phyloP scores from a whole-genome alignment of 2,888 invertebrate genomes.

The Trypoxylon attenuatum region DNA sequence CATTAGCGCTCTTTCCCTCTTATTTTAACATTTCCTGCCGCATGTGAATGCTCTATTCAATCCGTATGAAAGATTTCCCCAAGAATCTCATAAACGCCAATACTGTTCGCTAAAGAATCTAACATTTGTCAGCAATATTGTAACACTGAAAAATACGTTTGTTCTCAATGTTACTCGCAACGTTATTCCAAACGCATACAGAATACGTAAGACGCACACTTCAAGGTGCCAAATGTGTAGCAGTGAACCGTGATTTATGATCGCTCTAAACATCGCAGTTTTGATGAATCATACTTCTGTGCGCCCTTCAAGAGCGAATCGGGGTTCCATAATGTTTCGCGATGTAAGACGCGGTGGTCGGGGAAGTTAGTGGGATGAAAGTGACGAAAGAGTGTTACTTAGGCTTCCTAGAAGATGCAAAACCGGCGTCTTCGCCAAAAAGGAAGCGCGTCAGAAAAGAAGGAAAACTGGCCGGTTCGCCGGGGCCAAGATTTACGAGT shows the following conservation, averaged over 20 bases:
- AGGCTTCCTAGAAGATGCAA: constrained; percentile 40
- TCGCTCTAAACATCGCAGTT: constrained; percentile 1
- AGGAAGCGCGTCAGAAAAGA: constrained; percentile 39
- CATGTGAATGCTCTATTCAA: too few relatives aligned
- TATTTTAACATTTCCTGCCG: too few relatives aligned
- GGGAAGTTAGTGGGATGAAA: constrained; percentile 3
- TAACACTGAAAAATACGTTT: too few relatives aligned
- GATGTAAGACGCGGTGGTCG: too few relatives aligned
- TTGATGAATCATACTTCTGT: neutral
- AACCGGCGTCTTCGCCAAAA: constrained; percentile 30
- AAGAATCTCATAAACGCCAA: too few relatives aligned
- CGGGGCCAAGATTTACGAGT: constrained; percentile 68
- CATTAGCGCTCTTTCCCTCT: neutral
- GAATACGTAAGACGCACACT: neutral
- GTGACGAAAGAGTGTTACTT: neutral
- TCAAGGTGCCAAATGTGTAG: neutral
- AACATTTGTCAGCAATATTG: too few relatives aligned
- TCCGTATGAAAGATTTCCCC: too few relatives aligned
- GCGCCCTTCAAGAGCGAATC: too few relatives aligned
- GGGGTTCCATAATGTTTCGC: too few relatives aligned
- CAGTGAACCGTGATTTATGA: constrained; percentile 11
- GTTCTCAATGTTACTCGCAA: too few relatives aligned
- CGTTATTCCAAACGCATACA: neutral
- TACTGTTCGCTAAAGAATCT: too few relatives aligned
- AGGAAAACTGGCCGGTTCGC: constrained; percentile 44